Evolutionary conservation across 2,113 vertebrate genomes (phyloP).

Genomic region (Bostrychus sinensis): DNA sequence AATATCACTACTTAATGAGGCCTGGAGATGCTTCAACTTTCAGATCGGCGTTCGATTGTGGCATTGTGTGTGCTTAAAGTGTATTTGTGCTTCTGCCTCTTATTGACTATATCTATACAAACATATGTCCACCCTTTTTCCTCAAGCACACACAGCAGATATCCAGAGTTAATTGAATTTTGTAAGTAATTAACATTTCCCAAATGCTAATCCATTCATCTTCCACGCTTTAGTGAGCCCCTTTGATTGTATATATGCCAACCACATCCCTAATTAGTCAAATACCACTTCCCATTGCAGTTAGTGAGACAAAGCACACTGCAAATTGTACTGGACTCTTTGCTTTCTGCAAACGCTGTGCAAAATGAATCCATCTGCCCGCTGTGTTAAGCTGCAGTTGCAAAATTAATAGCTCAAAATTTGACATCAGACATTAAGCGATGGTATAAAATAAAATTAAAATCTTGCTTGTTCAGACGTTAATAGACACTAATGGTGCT

Average conservation of each 20-base stretch:
- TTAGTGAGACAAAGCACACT: slow-evolving; percentile 62
- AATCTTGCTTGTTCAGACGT: slow-evolving; percentile 3
- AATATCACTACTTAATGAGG: slow-evolving; percentile 79
- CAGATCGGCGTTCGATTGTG: slow-evolving; percentile 73
- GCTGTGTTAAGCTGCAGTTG: slow-evolving; percentile 27
- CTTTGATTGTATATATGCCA: slow-evolving; percentile 50
- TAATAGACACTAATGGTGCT: slow-evolving; percentile 1
- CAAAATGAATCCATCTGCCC: slow-evolving; percentile 32
- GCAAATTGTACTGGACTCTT: slow-evolving; percentile 33
- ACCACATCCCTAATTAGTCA: slow-evolving; percentile 68
- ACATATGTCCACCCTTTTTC: slow-evolving; percentile 45
- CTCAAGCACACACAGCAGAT: slow-evolving; percentile 35
- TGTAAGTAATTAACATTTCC: slow-evolving; percentile 77
- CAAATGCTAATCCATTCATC: slow-evolving; percentile 76
- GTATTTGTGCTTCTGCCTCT: slow-evolving; percentile 7
- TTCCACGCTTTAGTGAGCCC: slow-evolving; percentile 61
- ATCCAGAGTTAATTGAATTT: slow-evolving; percentile 77
- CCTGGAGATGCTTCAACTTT: slow-evolving; percentile 57
- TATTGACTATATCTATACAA: slow-evolving; percentile 41
- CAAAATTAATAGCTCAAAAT: slow-evolving; percentile 32
- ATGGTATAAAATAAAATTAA: slow-evolving; percentile 12
- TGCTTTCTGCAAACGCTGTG: slow-evolving; percentile 19
- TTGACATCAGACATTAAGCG: slow-evolving; percentile 3
- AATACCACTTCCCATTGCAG: slow-evolving; percentile 60
- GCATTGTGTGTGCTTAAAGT: slow-evolving; percentile 12